phyloP scores from a whole-genome alignment of 2,888 invertebrate species.

The Lithophane leautieri region DNA sequence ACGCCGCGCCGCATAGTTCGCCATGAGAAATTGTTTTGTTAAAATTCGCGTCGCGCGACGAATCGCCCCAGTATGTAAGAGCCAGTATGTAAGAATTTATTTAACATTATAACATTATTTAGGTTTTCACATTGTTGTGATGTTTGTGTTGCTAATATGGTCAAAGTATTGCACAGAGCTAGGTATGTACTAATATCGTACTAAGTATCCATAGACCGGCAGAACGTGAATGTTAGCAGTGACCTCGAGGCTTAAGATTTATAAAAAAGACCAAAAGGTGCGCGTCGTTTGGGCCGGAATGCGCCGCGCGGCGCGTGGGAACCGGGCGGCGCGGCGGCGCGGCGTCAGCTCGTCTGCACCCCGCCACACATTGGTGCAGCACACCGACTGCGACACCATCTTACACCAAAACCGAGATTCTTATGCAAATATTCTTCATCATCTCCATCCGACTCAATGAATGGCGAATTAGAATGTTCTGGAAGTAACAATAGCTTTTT shows the following conservation, averaged over 20 bases:
- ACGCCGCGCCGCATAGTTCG: too few species aligned
- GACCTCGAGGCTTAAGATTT: conserved; percentile 22
- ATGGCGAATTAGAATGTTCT: conserved; percentile 1
- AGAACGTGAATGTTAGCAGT: background rate
- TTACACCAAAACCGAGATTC: conserved; percentile 20
- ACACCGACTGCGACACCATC: background rate
- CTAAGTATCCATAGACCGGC: too few species aligned
- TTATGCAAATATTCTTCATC: conserved; percentile 14
- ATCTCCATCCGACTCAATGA: background rate
- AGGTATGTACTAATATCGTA: too few species aligned
- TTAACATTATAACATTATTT: background rate
- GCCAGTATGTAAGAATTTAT: too few species aligned
- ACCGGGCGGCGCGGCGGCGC: conserved; percentile 54
- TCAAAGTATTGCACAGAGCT: background rate
- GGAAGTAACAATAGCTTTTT: background rate
- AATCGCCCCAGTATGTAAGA: too few species aligned
- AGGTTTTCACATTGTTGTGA: background rate
- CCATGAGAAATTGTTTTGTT: too few species aligned
- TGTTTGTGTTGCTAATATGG: background rate
- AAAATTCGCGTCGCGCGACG: too few species aligned
- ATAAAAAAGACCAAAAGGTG: conserved; percentile 41
- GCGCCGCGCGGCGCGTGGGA: conserved; percentile 69
- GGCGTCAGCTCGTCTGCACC: conserved; percentile 54
- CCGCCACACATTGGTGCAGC: conserved; percentile 4
- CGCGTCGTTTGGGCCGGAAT: conserved; percentile 60